A percentile compares a stretch with the other conserved stretches of the same genome.
phyloP scores from a whole-genome alignment of 2,888 invertebrate species.

The Orthosia gracilis region DNA sequence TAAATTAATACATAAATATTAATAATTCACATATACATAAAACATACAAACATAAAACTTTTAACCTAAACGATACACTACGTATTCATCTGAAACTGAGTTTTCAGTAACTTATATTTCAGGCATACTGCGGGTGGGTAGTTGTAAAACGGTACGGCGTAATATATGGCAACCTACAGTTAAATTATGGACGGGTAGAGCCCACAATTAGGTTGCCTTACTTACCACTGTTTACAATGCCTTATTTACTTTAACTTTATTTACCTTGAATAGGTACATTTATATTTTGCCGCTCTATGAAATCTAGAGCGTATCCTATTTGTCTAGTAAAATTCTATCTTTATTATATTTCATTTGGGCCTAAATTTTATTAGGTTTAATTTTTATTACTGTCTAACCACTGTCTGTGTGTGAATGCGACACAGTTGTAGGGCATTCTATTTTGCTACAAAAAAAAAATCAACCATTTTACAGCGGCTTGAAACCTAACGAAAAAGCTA shows the following conservation, averaged over 20 bases:
- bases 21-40: no score
- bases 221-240: slow-evolving; percentile 54
- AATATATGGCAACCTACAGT: slow-evolving; percentile 32
- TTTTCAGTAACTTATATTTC: neutral
- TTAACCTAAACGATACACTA: neutral
- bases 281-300: neutral
- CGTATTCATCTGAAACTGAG: neutral
- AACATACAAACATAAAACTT: no score
- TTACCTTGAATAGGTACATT: neutral
- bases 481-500: neutral
- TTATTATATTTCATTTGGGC: neutral
- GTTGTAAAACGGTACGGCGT: slow-evolving; percentile 4
- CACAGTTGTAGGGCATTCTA: no score
- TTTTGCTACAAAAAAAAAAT: neutral
- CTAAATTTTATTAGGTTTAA: no score
- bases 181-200: slow-evolving; percentile 78
- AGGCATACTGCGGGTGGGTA: neutral
- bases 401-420: no score
- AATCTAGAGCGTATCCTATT: neutral
- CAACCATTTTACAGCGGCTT: neutral
- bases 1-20: no score
- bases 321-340: neutral
- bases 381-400: neutral
- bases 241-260: slow-evolving; percentile 49
- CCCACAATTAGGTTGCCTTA: slow-evolving; percentile 79